phyloP scores from a whole-genome alignment of 2,797 vertebrate genomes.

The Anguilla anguilla region DNA sequence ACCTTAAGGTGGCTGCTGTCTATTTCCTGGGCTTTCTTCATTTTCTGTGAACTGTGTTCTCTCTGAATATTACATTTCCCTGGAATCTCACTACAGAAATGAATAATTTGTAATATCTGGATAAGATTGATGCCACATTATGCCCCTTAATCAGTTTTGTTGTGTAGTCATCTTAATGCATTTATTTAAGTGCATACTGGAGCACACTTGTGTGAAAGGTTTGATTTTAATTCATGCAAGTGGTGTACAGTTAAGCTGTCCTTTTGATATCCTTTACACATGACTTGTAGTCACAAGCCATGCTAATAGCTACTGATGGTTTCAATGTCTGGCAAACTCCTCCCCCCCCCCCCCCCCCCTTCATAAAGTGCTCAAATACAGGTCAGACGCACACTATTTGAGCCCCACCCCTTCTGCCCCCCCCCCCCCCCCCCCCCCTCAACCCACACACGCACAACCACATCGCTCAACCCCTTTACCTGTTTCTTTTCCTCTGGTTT shows the following conservation, averaged over 20 bases:
- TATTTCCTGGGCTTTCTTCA: neutral
- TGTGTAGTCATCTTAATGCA: neutral
- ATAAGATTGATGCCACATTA: neutral
- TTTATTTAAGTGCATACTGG: neutral
- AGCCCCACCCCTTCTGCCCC: neutral
- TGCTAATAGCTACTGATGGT: neutral
- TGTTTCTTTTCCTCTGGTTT: neutral
- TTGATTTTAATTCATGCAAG: neutral
- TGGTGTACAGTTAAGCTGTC: neutral
- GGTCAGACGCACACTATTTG: too few species aligned
- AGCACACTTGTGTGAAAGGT: neutral
- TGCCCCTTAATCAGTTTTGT: neutral
- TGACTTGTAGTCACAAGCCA: slow-evolving; percentile 10
- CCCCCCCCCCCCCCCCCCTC: neutral
- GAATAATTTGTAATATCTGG: neutral
- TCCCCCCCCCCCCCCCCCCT: neutral
- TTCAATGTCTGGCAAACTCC: neutral
- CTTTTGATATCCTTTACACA: neutral
- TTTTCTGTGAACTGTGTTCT: neutral
- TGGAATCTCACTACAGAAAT: slow-evolving; percentile 4
- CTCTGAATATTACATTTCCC: neutral
- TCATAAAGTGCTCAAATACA: neutral
- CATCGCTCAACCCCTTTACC: neutral
- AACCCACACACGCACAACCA: too few species aligned
- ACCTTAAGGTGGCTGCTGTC: neutral